Conservation (phyloP, 53 echinoderm and acorn worm species). For the Arbacia lixula region DNA sequence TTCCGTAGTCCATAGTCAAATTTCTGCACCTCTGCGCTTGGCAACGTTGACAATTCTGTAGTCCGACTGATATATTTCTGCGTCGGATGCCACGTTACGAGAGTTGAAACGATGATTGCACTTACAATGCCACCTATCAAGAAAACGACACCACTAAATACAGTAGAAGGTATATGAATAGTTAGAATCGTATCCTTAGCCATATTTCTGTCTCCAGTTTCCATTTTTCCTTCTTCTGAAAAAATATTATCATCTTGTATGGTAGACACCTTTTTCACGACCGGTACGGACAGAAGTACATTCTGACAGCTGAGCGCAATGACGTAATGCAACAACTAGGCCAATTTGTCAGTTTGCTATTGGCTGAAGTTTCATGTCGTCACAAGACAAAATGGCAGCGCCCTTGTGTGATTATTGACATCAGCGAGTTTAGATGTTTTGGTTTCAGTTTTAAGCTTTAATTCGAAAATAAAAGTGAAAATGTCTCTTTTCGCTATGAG, state of each 20-base stretch:
- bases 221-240: too few species aligned
- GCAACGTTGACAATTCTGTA: slow-evolving; percentile 37
- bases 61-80: slow-evolving; percentile 27
- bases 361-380: slow-evolving; percentile 50
- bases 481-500: too few species aligned
- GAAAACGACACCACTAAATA: slow-evolving; percentile 68
- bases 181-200: slow-evolving; percentile 19
- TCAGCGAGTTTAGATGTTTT: too few species aligned
- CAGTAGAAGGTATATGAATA: slow-evolving; percentile 62
- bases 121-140: slow-evolving; percentile 70
- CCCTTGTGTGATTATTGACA: slow-evolving; percentile 65
- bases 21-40: slow-evolving; percentile 39
- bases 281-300: too few species aligned
- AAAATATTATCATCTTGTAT: too few species aligned
- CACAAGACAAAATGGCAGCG: slow-evolving; percentile 75
- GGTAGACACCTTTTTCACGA: too few species aligned
- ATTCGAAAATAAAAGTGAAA: too few species aligned
- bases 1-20: slow-evolving; percentile 65
- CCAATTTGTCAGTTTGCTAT: slow-evolving; percentile 74
- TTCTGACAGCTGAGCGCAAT: background rate
- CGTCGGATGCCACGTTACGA: slow-evolving; percentile 8
- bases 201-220: background rate
- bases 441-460: too few species aligned
- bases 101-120: slow-evolving; percentile 53
- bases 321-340: background rate